These are phyloP conservation scores for Puma concolor DNA, from an alignment of 2,113 vertebrate species.

Conservation along the genomic window DNA sequence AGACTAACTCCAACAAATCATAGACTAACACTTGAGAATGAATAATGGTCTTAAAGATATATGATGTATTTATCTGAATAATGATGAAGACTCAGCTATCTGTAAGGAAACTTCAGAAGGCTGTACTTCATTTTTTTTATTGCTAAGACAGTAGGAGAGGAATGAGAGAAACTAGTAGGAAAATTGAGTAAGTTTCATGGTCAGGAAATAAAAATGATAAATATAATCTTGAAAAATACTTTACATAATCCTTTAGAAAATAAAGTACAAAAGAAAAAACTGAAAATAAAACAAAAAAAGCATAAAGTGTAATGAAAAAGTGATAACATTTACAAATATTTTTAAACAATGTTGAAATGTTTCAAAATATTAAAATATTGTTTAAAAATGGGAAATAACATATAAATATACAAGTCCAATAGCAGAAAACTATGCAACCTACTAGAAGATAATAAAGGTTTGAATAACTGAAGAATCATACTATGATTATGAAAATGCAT, in stretches of 20 bases:
- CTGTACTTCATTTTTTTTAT: constrained; percentile 77
- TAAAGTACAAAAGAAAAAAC: not conserved
- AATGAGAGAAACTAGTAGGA: constrained; percentile 56
- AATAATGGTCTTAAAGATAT: constrained; percentile 63
- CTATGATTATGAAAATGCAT: not conserved
- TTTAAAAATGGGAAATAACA: not conserved
- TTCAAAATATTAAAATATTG: not conserved
- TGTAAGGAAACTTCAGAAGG: constrained; percentile 65
- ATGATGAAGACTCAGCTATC: constrained; percentile 73
- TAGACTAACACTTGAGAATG: constrained; percentile 45
- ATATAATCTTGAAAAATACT: not conserved
- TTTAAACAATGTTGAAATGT: not conserved
- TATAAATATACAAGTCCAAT: not conserved
- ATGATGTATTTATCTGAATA: constrained; percentile 72
- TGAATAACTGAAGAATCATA: not conserved
- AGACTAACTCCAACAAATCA: constrained; percentile 25
- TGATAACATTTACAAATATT: not conserved
- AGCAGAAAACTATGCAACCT: not conserved
- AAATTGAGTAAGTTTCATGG: not conserved
- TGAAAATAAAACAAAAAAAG: not conserved
- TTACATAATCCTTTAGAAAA: not conserved
- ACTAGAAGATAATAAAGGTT: not conserved
- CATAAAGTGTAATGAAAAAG: not conserved
- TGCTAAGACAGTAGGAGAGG: constrained; percentile 71
- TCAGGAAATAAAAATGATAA: not conserved